A percentile compares a stretch with the other conserved stretches of the same genome.
Conservation (phyloP, 2,888 invertebrate species). For the Emesis castigata region DNA sequence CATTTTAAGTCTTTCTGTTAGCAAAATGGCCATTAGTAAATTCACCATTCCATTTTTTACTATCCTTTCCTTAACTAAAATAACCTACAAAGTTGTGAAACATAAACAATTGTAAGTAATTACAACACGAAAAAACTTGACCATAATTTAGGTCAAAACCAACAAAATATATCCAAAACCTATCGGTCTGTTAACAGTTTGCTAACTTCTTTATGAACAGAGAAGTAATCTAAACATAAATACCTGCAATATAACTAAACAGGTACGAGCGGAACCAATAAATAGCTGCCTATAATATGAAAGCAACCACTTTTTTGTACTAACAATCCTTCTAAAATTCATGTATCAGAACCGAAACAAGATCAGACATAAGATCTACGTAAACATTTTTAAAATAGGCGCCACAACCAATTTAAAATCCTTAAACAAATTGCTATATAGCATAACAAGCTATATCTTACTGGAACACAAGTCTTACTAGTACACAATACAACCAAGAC, state of each 20-base stretch:
- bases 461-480: background rate
- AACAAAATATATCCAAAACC: constrained; percentile 1
- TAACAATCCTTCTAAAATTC: constrained; percentile 41
- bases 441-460: background rate
- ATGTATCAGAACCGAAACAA: background rate
- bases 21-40: background rate
- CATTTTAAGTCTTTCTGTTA: background rate
- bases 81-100: background rate
- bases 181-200: background rate
- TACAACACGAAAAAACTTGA: background rate
- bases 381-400: background rate
- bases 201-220: background rate
- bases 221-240: constrained; percentile 71
- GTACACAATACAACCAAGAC: background rate
- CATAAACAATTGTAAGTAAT: constrained; percentile 7
- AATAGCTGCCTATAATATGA: constrained; percentile 72
- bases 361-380: background rate
- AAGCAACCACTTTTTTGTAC: constrained; percentile 78
- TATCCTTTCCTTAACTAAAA: constrained; percentile 2
- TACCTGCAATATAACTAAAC: constrained; percentile 77
- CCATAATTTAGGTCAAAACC: background rate
- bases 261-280: constrained; percentile 78
- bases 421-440: background rate
- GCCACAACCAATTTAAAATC: constrained; percentile 8
- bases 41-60: background rate